Conservation (phyloP, 2,797 vertebrate genomes). For the Myiotriccus ornatus region DNA sequence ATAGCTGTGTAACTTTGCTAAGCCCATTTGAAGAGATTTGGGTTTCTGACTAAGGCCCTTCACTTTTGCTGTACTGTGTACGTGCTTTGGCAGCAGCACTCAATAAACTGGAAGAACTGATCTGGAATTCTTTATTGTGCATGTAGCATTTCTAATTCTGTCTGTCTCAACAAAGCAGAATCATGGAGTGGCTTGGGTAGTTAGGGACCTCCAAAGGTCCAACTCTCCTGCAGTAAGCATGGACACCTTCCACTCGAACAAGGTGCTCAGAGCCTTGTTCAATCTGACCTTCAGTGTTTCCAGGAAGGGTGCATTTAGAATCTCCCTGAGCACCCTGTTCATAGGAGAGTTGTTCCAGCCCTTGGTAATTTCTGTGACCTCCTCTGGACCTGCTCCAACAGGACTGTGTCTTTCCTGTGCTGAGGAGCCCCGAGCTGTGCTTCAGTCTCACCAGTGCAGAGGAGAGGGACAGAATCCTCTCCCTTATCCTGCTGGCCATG, state of each 20-base stretch:
- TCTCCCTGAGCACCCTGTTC: not conserved
- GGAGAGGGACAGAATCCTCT: not conserved
- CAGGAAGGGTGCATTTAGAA: too few relatives aligned
- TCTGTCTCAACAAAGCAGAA: not conserved
- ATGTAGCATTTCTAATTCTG: not conserved
- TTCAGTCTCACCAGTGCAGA: not conserved
- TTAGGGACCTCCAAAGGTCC: not conserved
- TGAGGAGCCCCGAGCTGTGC: not conserved
- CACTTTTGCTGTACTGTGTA: not conserved
- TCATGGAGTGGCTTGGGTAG: not conserved
- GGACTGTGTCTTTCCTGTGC: too few relatives aligned
- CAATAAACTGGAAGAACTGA: not conserved
- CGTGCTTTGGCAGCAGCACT: not conserved
- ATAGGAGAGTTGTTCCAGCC: not conserved
- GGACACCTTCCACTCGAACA: not conserved
- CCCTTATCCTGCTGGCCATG: not conserved
- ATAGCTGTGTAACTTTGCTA: not conserved
- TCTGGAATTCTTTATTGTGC: not conserved
- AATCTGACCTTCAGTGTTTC: not conserved
- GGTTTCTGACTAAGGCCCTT: not conserved
- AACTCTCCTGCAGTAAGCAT: not conserved
- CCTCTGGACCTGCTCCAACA: not conserved
- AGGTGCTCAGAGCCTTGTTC: not conserved
- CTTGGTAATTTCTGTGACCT: not conserved
- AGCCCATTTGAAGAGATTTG: not conserved